Base-by-base conservation (phyloP, 2,113 vertebrate genomes). In the Tympanuchus pallidicinctus region DNA sequence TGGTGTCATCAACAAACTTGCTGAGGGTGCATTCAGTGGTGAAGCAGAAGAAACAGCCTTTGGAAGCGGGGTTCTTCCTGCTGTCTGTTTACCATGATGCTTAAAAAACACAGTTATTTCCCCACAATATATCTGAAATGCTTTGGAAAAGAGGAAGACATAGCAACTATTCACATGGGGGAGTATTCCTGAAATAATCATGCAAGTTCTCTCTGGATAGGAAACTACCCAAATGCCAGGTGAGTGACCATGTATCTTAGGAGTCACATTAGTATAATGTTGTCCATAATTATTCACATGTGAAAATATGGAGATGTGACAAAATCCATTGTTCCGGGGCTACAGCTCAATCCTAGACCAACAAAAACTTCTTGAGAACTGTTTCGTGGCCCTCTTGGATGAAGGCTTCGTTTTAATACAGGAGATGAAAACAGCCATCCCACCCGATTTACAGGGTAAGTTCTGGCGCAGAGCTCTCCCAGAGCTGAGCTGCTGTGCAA, bases 371-470 rank as follows among this genome's bases (percentile, higher is more conserved):
- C 98, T 98, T 77, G 89, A 95, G 34, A 94, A 77, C 45, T 99
- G 98, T 79, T 93, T 57, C 3, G 91, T 97, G 28, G 75, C 97
- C 11, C 96, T 97, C 8, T 84, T 98, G 85, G 96, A 98, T 34
- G 98, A 98, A 83, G 98, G 98, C 66, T 97, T 99, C 91, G 80
- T 97, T 32, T 84, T 98, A 83, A 91, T 91, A 73, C 98, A 98
- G 19, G 98, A 98, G 4, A 98, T 99, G 54, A 97, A 98, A 84
- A 98, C 98, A 93, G 89, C 95, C 57, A 65, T 76, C 38, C 92
- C 95, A 3, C 98, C 97, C 79, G 95, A 97, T 9, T 81, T 98
- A 13, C 94, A 97, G 98, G 98, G 98, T 99, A 96, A 81, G 63
- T 9, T 27, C 8, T 13, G 18, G 25, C 22, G 21, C 47, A 57